Percentiles rank a stretch among this genome's conserved stretches.
Evolutionary conservation across 1,140 invertebrate species (phyloP).

Genomic region (Drosophila oshimai): DNA sequence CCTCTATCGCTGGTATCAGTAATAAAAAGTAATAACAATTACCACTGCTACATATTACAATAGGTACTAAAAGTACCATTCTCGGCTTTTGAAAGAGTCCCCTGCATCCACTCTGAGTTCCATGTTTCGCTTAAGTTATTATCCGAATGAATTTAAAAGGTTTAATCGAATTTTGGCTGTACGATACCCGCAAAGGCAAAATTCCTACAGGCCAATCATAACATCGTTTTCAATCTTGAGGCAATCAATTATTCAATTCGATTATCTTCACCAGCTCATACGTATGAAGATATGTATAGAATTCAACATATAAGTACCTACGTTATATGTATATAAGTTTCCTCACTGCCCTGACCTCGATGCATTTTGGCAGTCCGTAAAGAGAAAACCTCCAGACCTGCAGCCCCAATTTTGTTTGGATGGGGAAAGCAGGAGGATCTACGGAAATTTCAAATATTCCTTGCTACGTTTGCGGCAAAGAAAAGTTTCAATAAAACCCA

Average conservation of each 20-base stretch:
- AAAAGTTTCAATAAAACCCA: slow-evolving; percentile 79
- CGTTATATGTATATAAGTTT: background rate
- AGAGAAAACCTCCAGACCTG: background rate
- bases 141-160: background rate
- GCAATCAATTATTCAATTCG: slow-evolving; percentile 16
- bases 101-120: too few relatives aligned
- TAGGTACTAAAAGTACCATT: too few relatives aligned
- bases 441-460: slow-evolving; percentile 68
- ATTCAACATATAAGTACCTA: background rate
- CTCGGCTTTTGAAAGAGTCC: too few relatives aligned
- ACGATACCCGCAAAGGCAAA: background rate
- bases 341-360: background rate
- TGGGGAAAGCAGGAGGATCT: background rate
- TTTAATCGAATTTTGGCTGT: background rate
- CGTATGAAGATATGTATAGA: background rate
- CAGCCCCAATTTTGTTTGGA: background rate
- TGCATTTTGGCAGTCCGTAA: slow-evolving; percentile 18
- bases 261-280: background rate
- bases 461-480: slow-evolving; percentile 66
- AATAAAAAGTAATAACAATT: too few relatives aligned
- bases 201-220: background rate
- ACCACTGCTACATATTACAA: too few relatives aligned
- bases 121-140: background rate
- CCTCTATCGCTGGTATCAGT: too few relatives aligned
- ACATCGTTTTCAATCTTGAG: background rate